Evolutionary conservation across 1,140 invertebrate species (phyloP).

Genomic region (Cryptotermes secundus): DNA sequence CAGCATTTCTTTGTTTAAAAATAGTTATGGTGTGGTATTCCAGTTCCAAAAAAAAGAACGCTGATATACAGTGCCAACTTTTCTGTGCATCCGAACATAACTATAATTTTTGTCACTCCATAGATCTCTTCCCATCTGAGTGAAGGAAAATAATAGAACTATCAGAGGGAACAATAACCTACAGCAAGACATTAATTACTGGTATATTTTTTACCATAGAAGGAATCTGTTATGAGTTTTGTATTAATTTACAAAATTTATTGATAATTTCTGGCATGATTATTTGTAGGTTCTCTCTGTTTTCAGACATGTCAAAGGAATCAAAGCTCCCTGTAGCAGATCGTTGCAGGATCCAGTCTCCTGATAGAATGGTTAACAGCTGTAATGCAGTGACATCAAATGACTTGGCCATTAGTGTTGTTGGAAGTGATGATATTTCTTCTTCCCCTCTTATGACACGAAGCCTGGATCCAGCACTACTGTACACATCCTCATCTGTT

Average conservation of each 20-base stretch:
- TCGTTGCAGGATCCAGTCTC: slow-evolving; percentile 56
- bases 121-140: too few species aligned
- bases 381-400: slow-evolving; percentile 56
- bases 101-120: too few species aligned
- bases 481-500: slow-evolving; percentile 31
- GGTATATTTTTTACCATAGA: neutral
- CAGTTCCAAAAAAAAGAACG: too few species aligned
- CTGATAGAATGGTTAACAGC: slow-evolving; percentile 68
- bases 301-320: slow-evolving; percentile 8
- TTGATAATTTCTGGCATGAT: neutral
- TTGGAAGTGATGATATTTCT: neutral
- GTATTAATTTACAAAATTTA: neutral
- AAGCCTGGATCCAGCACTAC: slow-evolving; percentile 60
- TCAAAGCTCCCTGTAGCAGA: slow-evolving; percentile 22
- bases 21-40: too few species aligned
- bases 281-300: neutral
- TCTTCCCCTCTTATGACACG: slow-evolving; percentile 59
- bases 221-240: neutral
- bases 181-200: too few species aligned
- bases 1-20: too few species aligned
- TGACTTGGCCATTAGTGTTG: neutral
- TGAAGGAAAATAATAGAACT: too few species aligned
- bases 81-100: too few species aligned
- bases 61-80: too few species aligned
- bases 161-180: too few species aligned